Percentiles rank a stretch among this genome's conserved stretches.
phyloP scores from a whole-genome alignment of 2,113 vertebrate species.

The Nycticryphes semicollaris region DNA sequence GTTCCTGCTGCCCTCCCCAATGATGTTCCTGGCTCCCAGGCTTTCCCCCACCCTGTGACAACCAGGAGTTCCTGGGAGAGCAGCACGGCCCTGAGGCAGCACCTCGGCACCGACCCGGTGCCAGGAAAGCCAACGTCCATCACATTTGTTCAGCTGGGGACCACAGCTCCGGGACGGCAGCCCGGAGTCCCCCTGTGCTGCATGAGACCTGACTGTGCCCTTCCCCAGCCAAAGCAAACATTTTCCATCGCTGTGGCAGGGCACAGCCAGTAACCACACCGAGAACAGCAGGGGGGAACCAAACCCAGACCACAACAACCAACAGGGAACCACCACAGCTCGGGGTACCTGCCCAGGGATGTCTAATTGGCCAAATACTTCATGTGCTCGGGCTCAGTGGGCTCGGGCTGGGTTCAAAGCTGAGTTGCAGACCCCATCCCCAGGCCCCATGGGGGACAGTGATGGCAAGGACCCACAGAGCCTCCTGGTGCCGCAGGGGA shows the following conservation, averaged over 20 bases:
- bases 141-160: rapidly evolving
- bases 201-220: not conserved
- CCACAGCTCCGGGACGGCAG: rapidly evolving
- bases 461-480: not conserved
- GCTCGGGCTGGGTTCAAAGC: not conserved
- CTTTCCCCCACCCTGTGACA: rapidly evolving
- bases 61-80: rapidly evolving
- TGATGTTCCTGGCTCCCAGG: rapidly evolving
- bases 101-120: rapidly evolving
- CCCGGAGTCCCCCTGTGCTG: not conserved
- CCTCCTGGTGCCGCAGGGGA: not conserved
- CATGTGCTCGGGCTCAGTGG: too few species aligned
- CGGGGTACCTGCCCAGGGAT: too few species aligned
- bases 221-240: rapidly evolving
- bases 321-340: too few species aligned
- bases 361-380: too few species aligned
- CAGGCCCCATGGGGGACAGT: not conserved
- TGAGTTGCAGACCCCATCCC: not conserved
- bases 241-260: too few species aligned
- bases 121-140: rapidly evolving
- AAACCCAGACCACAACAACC: too few species aligned
- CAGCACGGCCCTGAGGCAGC: rapidly evolving
- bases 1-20: too few species aligned
- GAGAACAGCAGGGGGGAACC: too few species aligned
- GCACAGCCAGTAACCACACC: too few species aligned